Conservation (phyloP, 2,113 vertebrate species). For the Aptenodytes forsteri region DNA sequence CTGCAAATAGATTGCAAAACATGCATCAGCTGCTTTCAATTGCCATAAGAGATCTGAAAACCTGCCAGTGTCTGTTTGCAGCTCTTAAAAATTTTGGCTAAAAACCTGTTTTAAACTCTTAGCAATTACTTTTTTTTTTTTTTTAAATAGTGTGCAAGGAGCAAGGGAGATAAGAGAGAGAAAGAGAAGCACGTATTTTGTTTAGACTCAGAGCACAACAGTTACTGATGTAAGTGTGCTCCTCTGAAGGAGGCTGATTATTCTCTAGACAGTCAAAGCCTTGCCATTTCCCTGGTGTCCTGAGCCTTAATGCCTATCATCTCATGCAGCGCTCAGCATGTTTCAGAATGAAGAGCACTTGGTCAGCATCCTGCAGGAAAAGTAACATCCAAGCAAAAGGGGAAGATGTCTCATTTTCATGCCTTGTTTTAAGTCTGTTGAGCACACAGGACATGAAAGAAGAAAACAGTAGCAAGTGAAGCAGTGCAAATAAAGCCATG, state of each 20-base stretch:
- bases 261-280: neutral
- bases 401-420: neutral
- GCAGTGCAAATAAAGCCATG: neutral
- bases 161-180: neutral
- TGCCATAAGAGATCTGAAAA: conserved; percentile 73
- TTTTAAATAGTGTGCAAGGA: neutral
- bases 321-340: neutral
- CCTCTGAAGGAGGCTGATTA: neutral
- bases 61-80: conserved; percentile 74
- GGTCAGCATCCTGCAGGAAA: neutral
- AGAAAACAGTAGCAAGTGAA: neutral
- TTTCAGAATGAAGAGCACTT: neutral
- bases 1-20: conserved; percentile 66
- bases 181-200: neutral
- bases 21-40: conserved; percentile 78
- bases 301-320: neutral
- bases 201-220: neutral
- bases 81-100: conserved; percentile 73
- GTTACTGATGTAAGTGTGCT: neutral
- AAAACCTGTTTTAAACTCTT: conserved; percentile 69
- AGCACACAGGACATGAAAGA: neutral
- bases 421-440: neutral
- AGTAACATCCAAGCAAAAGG: neutral
- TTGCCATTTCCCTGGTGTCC: neutral
- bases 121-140: conserved; percentile 48